Evolutionary conservation across 1,140 invertebrate species (phyloP), one percentile per base, ranked within the genome.

Genomic region (Popillia japonica): DNA sequence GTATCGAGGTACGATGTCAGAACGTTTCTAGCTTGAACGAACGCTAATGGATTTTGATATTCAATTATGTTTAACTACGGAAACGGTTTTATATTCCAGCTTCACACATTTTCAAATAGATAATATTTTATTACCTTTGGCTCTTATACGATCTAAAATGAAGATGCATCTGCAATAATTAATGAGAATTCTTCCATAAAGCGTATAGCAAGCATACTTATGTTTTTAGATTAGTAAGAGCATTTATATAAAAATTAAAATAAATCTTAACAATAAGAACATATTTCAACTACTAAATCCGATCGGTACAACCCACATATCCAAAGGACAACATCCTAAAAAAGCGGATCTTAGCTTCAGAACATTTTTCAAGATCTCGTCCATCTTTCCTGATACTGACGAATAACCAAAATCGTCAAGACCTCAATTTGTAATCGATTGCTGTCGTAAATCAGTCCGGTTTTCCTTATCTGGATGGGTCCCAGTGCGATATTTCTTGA

Each of bases 381-480:
- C 48, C 48, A 17, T 55, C 48, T 17, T 17, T n/a, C 14, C 14
- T 55, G 48, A 55, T 14, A 17, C 48, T 55, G 48, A 55, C 48
- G 48, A n/a, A 55, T 55, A 55, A 55, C 48, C 48, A 17, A 55
- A 55, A 55, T 55, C 48, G 48, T 55, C 48, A 55, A 55, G 11
- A 17, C 48, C 48, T 55, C 48, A 55, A 55, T 55, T 55, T n/a
- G 48, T 55, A 55, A 55, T 55, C 48, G 48, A 55, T 55, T 55
- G 48, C 48, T 17, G 0, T 17, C 48, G 48, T 55, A 55, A 55
- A 55, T 55, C 48, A 55, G 17, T 55, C 11, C 48, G 48, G 2
- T 17, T 17, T n/a, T 14, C 48, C 48, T n/a, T 55, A 55, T 55
- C 48, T n/a, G 2, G 48, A 55, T 55, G 48, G 48, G 48, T 14